Evolutionary conservation across 1,140 invertebrate species (phyloP).

Genomic region (Hycleus phaleratus): DNA sequence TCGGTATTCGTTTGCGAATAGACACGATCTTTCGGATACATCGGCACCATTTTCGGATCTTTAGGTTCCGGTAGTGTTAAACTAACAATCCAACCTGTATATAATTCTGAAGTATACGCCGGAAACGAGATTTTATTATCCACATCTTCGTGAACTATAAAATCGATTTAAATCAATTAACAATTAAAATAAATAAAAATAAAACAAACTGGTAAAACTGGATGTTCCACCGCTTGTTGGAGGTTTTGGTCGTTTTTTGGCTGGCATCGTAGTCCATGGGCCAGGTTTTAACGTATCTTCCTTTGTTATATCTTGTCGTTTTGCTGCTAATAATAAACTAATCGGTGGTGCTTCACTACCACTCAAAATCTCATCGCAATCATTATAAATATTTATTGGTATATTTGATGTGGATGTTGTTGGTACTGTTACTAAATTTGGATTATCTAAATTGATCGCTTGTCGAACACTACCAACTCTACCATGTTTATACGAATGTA

Average conservation of each 20-base stretch:
- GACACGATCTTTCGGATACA: slow-evolving; percentile 51
- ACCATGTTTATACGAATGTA: slow-evolving; percentile 51
- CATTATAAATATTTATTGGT: slow-evolving; percentile 6
- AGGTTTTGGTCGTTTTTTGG: slow-evolving; percentile 18
- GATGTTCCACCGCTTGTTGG: slow-evolving; percentile 14
- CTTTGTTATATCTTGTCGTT: slow-evolving; percentile 50
- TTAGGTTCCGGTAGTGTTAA: slow-evolving; percentile 49
- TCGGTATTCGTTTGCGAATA: slow-evolving; percentile 52
- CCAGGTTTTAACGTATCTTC: slow-evolving; percentile 55
- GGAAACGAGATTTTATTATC: slow-evolving; percentile 32
- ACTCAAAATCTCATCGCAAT: slow-evolving; percentile 16
- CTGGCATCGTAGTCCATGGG: slow-evolving; percentile 49
- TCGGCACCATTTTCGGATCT: slow-evolving; percentile 49
- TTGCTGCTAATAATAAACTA: slow-evolving; percentile 50
- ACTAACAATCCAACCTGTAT: slow-evolving; percentile 46
- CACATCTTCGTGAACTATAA: slow-evolving; percentile 52
- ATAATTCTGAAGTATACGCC: slow-evolving; percentile 45
- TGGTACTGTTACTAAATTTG: slow-evolving; percentile 41
- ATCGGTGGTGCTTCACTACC: slow-evolving; percentile 19
- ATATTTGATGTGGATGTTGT: slow-evolving; percentile 33
- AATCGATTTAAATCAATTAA: background rate
- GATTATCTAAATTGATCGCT: slow-evolving; percentile 20
- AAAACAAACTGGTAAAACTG: slow-evolving; percentile 41
- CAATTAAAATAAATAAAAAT: background rate
- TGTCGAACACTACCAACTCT: slow-evolving; percentile 39